Conservation (phyloP, 2,797 vertebrate species). For the Takifugu ocellatus region DNA sequence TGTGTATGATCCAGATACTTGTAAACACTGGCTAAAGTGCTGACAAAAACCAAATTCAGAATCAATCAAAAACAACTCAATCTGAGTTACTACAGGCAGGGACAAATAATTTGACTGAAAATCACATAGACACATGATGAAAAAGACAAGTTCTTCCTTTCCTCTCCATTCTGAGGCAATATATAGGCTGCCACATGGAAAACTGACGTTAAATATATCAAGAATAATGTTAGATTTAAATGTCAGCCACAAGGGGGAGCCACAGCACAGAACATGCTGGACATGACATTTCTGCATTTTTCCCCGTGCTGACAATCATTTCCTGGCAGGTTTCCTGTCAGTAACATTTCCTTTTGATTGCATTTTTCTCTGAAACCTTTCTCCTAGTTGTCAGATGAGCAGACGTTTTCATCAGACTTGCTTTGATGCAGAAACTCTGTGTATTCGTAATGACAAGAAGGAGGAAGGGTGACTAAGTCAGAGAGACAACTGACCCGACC, state of each 20-base stretch:
- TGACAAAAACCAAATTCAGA: too few species aligned
- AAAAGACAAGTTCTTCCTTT: too few species aligned
- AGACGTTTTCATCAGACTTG: constrained; percentile 15
- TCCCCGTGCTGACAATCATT: constrained; percentile 14
- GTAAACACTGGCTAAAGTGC: too few species aligned
- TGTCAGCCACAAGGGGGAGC: constrained; percentile 57
- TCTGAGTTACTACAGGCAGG: too few species aligned
- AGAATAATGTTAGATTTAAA: background rate
- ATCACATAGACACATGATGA: too few species aligned
- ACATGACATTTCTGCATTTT: background rate
- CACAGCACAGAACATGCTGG: constrained; percentile 24
- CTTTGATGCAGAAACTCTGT: constrained; percentile 1
- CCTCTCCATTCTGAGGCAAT: too few species aligned
- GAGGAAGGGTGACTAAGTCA: constrained; percentile 15
- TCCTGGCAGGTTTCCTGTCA: constrained; percentile 41
- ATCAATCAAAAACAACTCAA: too few species aligned
- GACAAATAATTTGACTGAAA: too few species aligned
- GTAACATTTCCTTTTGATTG: constrained; percentile 9
- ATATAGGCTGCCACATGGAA: too few species aligned
- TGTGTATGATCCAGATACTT: too few species aligned
- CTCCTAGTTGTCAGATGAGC: constrained; percentile 15
- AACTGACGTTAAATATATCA: too few species aligned
- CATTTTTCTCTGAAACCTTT: constrained; percentile 25
- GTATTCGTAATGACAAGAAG: constrained; percentile 5
- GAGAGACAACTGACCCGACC: constrained; percentile 12